Evolutionary conservation across 2,113 vertebrate genomes (phyloP), one percentile per base, ranked within the genome.

Genomic region (Brienomyrus brachyistius): DNA sequence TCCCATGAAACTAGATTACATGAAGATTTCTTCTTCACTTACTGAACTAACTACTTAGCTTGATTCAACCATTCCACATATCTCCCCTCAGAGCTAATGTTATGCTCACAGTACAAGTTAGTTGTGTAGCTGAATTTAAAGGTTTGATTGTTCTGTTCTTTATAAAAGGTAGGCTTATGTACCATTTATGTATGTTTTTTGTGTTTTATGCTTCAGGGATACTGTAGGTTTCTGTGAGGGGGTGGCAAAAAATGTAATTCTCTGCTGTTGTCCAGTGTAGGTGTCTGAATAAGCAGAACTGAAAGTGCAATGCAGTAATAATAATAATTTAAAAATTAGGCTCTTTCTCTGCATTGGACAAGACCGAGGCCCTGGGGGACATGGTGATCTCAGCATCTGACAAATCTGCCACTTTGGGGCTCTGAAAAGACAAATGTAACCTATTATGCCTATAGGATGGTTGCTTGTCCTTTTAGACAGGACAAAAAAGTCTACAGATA

Each of bases 241-340:
- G 59, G 59, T 66, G 8, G 59, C 59, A 66, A 66, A 62, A 66
- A 66, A 66, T 27, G 0, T 70, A 93, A 94, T 95, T 93, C 92
- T 86, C 74, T 93, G 59, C 89, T 83, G 92, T 93, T 94, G 93
- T 94, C 93, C 91, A 92, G 87, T 90, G 91, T 90, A 90, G 89
- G 90, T 91, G 93, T 95, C 93, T 94, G 91, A 95, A 94, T 93
- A 94, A 87, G 66, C 56, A 1, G 52, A 91, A 92, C 90, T 92
- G 85, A 92, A 93, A 92, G 89, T 91, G 92, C 92, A 91, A 93
- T 90, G 91, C 92, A 92, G 91, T 93, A 91, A 93, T 66, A 91
- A 70, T 62, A 62, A 62, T 27, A 66, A 66, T 27, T n/a, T n/a
- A 0, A 27, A 66, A 66, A 66, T 27, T 0, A 80, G 88, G 90